These are phyloP conservation scores for Rutilus rutilus DNA, from an alignment of 2,113 vertebrate genomes.

Conservation along the genomic window DNA sequence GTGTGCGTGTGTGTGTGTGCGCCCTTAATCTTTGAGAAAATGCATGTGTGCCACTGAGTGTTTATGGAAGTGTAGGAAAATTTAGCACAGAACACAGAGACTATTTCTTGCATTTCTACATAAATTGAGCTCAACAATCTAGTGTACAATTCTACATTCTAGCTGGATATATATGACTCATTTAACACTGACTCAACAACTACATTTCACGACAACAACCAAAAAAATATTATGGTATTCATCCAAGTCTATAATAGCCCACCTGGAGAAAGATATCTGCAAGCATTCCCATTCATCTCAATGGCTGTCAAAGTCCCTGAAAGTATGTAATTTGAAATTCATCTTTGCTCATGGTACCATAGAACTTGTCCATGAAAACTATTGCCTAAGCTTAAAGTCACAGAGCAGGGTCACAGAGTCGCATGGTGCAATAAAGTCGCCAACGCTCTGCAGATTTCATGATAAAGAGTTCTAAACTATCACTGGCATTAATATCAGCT, in stretches of 20 bases:
- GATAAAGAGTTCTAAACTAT: too few relatives aligned
- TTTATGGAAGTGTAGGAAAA: not conserved
- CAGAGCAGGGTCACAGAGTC: too few relatives aligned
- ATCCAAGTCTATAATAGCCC: not conserved
- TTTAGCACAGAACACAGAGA: not conserved
- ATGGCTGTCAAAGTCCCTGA: not conserved
- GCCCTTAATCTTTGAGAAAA: not conserved
- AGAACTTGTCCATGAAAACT: not conserved
- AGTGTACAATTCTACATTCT: conserved; percentile 18
- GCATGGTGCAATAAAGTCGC: too few relatives aligned
- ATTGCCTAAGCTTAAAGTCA: too few relatives aligned
- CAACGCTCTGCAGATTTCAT: too few relatives aligned
- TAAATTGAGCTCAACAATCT: not conserved
- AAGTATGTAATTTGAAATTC: not conserved
- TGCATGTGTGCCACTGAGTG: not conserved
- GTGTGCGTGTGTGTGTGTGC: not conserved
- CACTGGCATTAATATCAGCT: too few relatives aligned
- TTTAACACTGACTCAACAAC: not conserved
- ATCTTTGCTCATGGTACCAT: not conserved
- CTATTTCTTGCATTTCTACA: not conserved
- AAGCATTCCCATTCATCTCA: not conserved
- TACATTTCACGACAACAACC: not conserved
- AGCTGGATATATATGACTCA: conserved; percentile 28
- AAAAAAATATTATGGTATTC: not conserved
- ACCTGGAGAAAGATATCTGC: not conserved